phyloP scores from a whole-genome alignment of 2,888 invertebrate genomes.

The Apomyelois bistriatella region DNA sequence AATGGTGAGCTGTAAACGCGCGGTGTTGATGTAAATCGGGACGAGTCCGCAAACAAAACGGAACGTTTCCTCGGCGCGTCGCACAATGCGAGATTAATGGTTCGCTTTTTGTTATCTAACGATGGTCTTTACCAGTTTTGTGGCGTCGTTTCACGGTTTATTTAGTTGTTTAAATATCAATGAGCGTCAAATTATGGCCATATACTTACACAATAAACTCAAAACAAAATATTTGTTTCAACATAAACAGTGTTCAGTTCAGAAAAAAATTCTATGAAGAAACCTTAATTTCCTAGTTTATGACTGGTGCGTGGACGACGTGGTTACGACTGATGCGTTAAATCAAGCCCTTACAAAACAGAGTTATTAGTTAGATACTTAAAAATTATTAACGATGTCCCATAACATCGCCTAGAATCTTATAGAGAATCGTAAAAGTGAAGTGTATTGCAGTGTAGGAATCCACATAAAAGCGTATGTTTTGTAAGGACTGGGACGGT shows the following conservation, averaged over 20 bases:
- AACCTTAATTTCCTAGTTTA: conserved; percentile 13
- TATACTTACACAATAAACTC: conserved; percentile 39
- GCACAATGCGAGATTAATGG: conserved; percentile 77
- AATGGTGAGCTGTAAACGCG: conserved; percentile 61
- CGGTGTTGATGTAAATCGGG: conserved; percentile 53
- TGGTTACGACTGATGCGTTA: conserved; percentile 21
- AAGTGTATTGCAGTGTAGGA: conserved; percentile 65
- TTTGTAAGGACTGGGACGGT: conserved; percentile 31
- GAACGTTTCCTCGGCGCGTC: conserved; percentile 55
- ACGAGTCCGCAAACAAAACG: conserved; percentile 71
- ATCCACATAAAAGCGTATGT: conserved; percentile 61
- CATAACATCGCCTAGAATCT: conserved; percentile 48
- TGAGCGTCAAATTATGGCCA: conserved; percentile 61
- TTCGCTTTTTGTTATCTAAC: conserved; percentile 67
- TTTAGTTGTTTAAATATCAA: conserved; percentile 68
- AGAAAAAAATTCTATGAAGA: conserved; percentile 24
- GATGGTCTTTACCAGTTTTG: conserved; percentile 72
- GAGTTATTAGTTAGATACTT: conserved; percentile 49
- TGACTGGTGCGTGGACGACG: too few species aligned
- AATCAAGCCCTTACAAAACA: conserved; percentile 38
- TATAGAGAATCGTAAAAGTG: conserved; percentile 64
- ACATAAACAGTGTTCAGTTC: conserved; percentile 22
- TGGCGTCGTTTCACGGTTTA: conserved; percentile 74
- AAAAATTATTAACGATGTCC: conserved; percentile 60
- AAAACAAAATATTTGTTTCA: conserved; percentile 42